Evolutionary conservation across 2,888 invertebrate genomes (phyloP), one percentile per base, ranked within the genome.

Genomic region (Drosophila quinaria): DNA sequence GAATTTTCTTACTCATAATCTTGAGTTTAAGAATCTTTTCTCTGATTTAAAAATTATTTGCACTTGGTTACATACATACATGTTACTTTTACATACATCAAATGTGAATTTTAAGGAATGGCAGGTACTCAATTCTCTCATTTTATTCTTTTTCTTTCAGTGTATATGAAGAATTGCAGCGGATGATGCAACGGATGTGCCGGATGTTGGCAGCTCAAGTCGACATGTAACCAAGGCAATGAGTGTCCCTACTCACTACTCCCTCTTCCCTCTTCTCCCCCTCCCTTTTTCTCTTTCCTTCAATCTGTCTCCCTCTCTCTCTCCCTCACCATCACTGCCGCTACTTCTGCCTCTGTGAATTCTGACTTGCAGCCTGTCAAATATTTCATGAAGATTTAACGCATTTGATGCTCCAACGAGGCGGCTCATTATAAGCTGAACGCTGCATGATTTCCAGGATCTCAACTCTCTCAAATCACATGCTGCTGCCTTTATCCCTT

Each of bases 311-410:
- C 42, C 0, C 1, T 19, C 42, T 11, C 11, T 11, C 19, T 11
- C 42, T 42, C 2, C 19, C 42, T 1, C 2, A 3, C 42, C 6
- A 2, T 11, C 11, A 11, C 15, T 11, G 2, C 4, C 11, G 3
- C 41, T n/a, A 13, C 17, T 17, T 17, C 41, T 41, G 8, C 11
- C 5, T 17, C 15, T 19, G 1, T 5, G 11, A 2, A 17, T 41
- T 58, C 19, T 44, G 6, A 33, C 13, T 58, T 15, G 73, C 64
- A 66, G 37, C 55, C 67, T 61, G 68, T 62, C 82, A 59, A 67
- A 68, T 86, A 83, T 74, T 80, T 86, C 77, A 83, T 72, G 70
- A 69, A 68, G 86, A 81, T 74, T 87, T 87, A 79, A 81, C 77
- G 81, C 81, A 73, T 81, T 78, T 70, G 77, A 58, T 58, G 76